These are phyloP conservation scores for Stegostoma tigrinum DNA, from an alignment of 2,113 vertebrate species.

Conservation along the genomic window DNA sequence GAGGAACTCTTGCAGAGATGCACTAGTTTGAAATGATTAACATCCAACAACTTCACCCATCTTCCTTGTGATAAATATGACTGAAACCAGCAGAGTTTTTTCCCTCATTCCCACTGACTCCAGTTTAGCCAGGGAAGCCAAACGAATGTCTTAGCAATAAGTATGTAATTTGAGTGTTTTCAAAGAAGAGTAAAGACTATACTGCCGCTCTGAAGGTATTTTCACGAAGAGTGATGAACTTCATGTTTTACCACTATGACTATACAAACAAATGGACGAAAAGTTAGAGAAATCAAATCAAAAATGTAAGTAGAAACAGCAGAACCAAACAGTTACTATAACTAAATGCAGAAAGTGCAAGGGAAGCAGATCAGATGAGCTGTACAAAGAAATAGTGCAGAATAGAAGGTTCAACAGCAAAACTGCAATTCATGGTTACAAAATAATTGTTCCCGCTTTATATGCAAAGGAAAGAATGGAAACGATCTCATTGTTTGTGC, in stretches of 20 bases:
- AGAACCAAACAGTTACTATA: not conserved
- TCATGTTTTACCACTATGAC: not conserved
- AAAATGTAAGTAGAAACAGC: not conserved
- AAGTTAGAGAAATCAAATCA: not conserved
- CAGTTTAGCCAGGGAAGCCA: too few species aligned
- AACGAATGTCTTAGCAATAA: not conserved
- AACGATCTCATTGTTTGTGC: not conserved
- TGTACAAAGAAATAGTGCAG: not conserved
- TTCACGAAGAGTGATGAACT: not conserved
- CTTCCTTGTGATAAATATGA: too few species aligned
- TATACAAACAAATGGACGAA: not conserved
- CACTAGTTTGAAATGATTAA: too few species aligned
- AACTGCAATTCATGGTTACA: not conserved
- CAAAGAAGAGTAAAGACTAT: not conserved
- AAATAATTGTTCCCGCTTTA: not conserved
- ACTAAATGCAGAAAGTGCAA: not conserved
- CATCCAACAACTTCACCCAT: too few species aligned
- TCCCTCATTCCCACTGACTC: too few species aligned
- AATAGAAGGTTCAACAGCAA: not conserved
- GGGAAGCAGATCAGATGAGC: not conserved
- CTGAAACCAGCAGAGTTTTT: too few species aligned
- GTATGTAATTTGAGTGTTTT: not conserved
- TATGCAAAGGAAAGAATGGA: not conserved
- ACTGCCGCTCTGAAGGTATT: not conserved
- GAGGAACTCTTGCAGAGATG: too few species aligned